These are phyloP conservation scores for Pocillopora verrucosa DNA, from an alignment of 64 coral and sea anemone genomes.

Conservation along the genomic window DNA sequence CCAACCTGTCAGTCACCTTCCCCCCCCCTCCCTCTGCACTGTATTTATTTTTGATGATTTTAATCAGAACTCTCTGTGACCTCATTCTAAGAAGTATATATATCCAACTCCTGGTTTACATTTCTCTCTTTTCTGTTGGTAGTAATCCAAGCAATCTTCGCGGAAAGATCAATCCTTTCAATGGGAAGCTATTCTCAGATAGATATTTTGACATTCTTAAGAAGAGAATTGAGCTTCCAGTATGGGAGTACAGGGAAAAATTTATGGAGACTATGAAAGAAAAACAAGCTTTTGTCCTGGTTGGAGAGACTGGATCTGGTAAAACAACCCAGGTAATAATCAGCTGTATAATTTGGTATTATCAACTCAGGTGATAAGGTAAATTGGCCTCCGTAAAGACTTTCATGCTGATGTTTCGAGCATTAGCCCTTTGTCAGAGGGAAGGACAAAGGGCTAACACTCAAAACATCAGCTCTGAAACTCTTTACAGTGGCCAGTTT, in stretches of 20 bases:
- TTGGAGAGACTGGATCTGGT: slow-evolving; percentile 95
- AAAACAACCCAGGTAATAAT: slow-evolving; percentile 92
- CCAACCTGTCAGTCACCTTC: too few relatives aligned
- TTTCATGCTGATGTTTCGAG: neutral
- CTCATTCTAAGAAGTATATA: too few relatives aligned
- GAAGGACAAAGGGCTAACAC: too few relatives aligned
- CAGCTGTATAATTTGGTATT: neutral
- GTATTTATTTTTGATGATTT: too few relatives aligned
- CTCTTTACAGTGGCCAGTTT: too few relatives aligned
- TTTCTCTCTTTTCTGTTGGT: neutral
- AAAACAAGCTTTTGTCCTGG: slow-evolving; percentile 80
- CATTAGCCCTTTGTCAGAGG: too few relatives aligned
- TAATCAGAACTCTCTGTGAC: too few relatives aligned
- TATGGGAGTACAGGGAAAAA: slow-evolving; percentile 95
- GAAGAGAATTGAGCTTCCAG: slow-evolving; percentile 91
- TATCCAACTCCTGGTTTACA: neutral
- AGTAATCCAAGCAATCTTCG: slow-evolving; percentile 70
- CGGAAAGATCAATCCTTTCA: slow-evolving; percentile 89
- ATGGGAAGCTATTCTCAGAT: slow-evolving; percentile 82
- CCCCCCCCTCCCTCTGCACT: too few relatives aligned
- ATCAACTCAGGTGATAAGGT: neutral
- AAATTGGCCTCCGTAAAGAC: neutral
- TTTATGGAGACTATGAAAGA: slow-evolving; percentile 84
- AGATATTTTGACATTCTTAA: slow-evolving; percentile 92
- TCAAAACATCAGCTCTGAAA: too few relatives aligned